Evolutionary conservation across 2,888 invertebrate genomes (phyloP).

Genomic region (Idaea dimidiata): DNA sequence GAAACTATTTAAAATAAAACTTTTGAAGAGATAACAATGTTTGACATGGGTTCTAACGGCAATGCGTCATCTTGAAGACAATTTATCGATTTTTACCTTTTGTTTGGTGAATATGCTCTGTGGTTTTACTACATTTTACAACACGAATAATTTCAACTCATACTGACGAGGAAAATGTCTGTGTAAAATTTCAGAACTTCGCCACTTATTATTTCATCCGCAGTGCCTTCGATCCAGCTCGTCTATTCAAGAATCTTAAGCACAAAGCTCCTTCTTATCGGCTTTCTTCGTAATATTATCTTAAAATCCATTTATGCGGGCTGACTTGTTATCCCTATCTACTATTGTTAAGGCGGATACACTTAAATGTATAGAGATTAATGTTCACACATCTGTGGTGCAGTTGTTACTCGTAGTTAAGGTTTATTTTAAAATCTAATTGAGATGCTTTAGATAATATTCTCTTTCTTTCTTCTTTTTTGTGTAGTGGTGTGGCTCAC

Average conservation of each 20-base stretch:
- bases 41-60: too few species aligned
- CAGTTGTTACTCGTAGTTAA: not conserved
- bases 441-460: not conserved
- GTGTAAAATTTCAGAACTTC: not conserved
- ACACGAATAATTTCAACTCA: not conserved
- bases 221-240: not conserved
- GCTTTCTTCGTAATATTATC: not conserved
- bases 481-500: too few species aligned
- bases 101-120: too few species aligned
- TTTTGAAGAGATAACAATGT: too few species aligned
- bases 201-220: not conserved
- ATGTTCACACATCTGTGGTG: not conserved
- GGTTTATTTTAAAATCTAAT: not conserved
- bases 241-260: not conserved
- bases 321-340: not conserved
- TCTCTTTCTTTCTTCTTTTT: too few species aligned
- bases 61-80: too few species aligned
- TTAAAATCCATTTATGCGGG: not conserved
- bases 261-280: slow-evolving; percentile 1
- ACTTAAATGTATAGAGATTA: not conserved
- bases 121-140: too few species aligned
- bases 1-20: too few species aligned
- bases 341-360: not conserved
- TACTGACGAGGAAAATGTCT: not conserved
- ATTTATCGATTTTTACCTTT: too few species aligned